Conservation (phyloP, 2,797 vertebrate species). For the Lepus oiostolus region DNA sequence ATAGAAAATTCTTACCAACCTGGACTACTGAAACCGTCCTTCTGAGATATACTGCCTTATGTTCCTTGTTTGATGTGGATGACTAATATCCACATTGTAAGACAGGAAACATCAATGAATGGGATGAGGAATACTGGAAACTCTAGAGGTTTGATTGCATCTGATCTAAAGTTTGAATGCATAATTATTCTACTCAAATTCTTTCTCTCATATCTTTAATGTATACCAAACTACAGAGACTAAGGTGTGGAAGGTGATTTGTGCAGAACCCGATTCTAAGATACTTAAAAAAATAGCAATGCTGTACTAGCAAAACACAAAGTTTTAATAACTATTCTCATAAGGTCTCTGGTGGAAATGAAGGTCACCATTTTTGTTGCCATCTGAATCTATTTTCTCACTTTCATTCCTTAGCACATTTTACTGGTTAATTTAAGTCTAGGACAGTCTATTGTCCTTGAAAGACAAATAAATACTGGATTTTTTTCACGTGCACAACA, state of each 20-base stretch:
- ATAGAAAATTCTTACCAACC: not conserved
- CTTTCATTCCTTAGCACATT: constrained; percentile 32
- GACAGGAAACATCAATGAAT: not conserved
- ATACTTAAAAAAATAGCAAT: constrained; percentile 33
- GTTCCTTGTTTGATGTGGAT: not conserved
- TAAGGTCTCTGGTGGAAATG: not conserved
- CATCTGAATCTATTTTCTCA: constrained; percentile 66
- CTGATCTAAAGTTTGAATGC: not conserved
- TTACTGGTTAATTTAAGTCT: constrained; percentile 50
- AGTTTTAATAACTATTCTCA: not conserved
- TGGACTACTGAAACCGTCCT: not conserved
- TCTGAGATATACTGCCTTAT: not conserved
- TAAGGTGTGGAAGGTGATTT: not conserved
- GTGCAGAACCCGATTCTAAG: not conserved
- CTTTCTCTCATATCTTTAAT: not conserved
- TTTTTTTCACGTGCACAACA: not conserved
- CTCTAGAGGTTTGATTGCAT: not conserved
- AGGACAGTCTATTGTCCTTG: constrained; percentile 4
- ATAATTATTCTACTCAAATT: not conserved
- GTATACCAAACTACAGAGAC: not conserved
- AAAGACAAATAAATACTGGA: constrained; percentile 47
- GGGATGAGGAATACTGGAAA: not conserved
- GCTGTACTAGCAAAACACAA: not conserved
- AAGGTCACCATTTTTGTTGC: constrained; percentile 21
- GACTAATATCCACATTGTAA: not conserved